Base-by-base conservation (phyloP, 1,140 invertebrate genomes). In the Cotesia chilonis region DNA sequence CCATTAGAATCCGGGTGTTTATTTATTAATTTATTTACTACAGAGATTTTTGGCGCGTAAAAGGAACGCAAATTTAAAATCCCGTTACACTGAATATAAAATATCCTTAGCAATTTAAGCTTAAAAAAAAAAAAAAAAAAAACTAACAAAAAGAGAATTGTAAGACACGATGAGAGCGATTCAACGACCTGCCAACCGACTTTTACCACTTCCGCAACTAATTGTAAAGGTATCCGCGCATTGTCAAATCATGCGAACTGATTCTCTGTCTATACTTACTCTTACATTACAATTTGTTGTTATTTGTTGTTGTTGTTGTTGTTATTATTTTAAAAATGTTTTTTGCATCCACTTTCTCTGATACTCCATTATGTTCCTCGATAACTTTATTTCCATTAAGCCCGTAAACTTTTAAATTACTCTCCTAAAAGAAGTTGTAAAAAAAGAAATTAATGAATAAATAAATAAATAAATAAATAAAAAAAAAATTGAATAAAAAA, bases 161-260 rank as follows among this genome's bases (percentile, higher is more conserved):
- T 68, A 28, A 68, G 66, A 68, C 4, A 28, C 51, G 28, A 35
- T 54, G 2, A 51, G 41, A 47, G 35, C 3, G 66, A 55, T 68
- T 68, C 66, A 68, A 68, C 66, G 66, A 68, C 66, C 66, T 68
- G 66, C 47, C 66, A 68, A 68, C 51, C 47, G 51, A 68, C 66
- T 68, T 68, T 68, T 68, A 54, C 66, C 66, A 54, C 66, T 68
- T 68, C 66, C 66, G 4, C 51, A 54, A n/a, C 66, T 28, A 68
- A 68, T 54, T 54, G 51, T 68, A 47, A 68, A 51, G 4, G 14
- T 68, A 38, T 10, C 28, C 10, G 35, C 47, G 63, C 9, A 65
- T 65, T 65, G 41, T 65, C 63, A 65, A 51, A 65, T 10, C 41
- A 51, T 59, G 28, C 2, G 57, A 28, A 59, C 20, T 20, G 57